phyloP scores from a whole-genome alignment of 2,888 invertebrate genomes.

The Eudasyphora cyanicolor region DNA sequence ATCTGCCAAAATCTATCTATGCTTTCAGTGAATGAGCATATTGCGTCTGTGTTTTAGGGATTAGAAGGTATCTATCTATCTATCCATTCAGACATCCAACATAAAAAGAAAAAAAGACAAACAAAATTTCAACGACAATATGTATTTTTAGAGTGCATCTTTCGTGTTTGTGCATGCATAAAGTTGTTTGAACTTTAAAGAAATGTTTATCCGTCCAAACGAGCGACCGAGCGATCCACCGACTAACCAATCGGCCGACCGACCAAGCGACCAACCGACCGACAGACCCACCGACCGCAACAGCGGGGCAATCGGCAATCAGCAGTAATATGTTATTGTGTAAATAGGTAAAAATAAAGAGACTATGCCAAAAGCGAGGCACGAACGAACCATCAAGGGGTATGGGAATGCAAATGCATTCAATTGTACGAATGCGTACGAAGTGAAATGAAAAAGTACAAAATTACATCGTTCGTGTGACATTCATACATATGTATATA shows the following conservation, averaged over 20 bases:
- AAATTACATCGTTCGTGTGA: too few relatives aligned
- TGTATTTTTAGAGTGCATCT: conserved; percentile 27
- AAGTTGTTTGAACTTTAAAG: conserved; percentile 63
- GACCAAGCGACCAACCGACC: not conserved
- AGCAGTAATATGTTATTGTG: conserved; percentile 62
- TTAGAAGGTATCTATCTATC: not conserved
- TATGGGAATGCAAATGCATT: not conserved
- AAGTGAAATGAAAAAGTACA: too few relatives aligned
- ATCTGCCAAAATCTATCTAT: not conserved
- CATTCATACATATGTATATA: too few relatives aligned
- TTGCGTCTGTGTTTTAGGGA: not conserved
- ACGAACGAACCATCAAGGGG: conserved; percentile 3
- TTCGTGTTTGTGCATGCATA: conserved; percentile 40
- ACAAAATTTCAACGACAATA: not conserved
- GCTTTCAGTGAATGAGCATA: not conserved
- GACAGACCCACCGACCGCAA: too few relatives aligned
- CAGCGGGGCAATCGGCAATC: conserved; percentile 27
- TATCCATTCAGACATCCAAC: not conserved
- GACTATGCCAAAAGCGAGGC: conserved; percentile 29
- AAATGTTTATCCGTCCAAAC: conserved; percentile 47
- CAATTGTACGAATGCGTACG: too few relatives aligned
- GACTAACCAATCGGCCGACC: conserved; percentile 24
- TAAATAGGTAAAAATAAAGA: conserved; percentile 61
- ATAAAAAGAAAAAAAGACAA: conserved; percentile 2
- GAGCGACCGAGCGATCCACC: not conserved